Evolutionary conservation across 2,888 invertebrate genomes (phyloP).

Genomic region (Parochlus steinenii): DNA sequence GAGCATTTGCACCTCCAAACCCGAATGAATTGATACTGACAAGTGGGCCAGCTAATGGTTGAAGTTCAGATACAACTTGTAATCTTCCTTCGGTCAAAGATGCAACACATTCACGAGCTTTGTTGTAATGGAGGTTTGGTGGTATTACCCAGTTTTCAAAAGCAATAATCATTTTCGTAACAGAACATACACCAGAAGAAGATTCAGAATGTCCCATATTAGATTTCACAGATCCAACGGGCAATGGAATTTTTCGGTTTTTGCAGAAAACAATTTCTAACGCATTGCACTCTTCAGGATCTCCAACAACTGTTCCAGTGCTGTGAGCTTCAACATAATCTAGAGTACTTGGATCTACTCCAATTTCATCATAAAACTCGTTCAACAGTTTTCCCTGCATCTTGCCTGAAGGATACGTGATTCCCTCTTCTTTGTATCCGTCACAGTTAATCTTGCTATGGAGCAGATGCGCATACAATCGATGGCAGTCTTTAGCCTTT

Average conservation of each 20-base stretch:
- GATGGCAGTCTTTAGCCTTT: slow-evolving; percentile 40
- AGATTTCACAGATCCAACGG: slow-evolving; percentile 72
- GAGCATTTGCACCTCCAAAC: slow-evolving; percentile 77
- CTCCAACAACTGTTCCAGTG: slow-evolving; percentile 43
- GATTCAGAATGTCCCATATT: slow-evolving; percentile 82
- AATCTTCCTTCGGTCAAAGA: slow-evolving; percentile 38
- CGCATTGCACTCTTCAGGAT: slow-evolving; percentile 65
- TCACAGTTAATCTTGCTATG: slow-evolving; percentile 41
- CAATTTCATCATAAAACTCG: slow-evolving; percentile 34
- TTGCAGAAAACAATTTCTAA: slow-evolving; percentile 57
- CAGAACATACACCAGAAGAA: slow-evolving; percentile 53
- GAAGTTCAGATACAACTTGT: slow-evolving; percentile 50
- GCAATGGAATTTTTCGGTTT: slow-evolving; percentile 47
- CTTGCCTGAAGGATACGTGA: slow-evolving; percentile 20
- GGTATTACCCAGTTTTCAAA: slow-evolving; percentile 61
- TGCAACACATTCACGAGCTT: slow-evolving; percentile 38
- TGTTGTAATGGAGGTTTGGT: slow-evolving; percentile 58
- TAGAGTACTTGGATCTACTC: slow-evolving; percentile 33
- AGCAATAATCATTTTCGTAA: slow-evolving; percentile 53
- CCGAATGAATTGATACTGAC: slow-evolving; percentile 84
- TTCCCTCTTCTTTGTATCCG: slow-evolving; percentile 27
- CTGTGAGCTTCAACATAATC: slow-evolving; percentile 43
- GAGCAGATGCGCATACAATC: slow-evolving; percentile 42
- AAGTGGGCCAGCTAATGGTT: slow-evolving; percentile 49
- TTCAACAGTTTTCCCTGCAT: slow-evolving; percentile 25